These are phyloP conservation scores for Aspidoscelis tigris DNA, from an alignment of 2,113 vertebrate species.

Conservation along the genomic window DNA sequence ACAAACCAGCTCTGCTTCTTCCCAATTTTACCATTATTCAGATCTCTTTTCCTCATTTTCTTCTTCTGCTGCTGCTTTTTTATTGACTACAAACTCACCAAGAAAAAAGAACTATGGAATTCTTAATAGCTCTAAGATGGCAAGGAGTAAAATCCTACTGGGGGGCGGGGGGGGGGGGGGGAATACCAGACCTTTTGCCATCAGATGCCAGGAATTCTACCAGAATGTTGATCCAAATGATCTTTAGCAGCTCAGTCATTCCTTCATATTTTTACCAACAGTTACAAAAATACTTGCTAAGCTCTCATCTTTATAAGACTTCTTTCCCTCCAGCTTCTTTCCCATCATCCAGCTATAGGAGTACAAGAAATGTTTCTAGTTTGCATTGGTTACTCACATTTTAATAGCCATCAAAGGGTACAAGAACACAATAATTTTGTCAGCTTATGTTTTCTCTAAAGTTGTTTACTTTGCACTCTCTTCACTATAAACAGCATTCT, in stretches of 20 bases:
- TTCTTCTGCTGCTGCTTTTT: constrained; percentile 9
- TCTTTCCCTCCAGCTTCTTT: constrained; percentile 2
- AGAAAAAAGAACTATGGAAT: constrained; percentile 19
- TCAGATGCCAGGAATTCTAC: constrained; percentile 22
- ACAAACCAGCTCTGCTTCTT: neutral
- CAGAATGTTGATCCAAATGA: constrained; percentile 6
- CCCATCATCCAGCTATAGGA: neutral
- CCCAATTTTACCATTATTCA: constrained; percentile 23
- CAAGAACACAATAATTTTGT: constrained; percentile 24
- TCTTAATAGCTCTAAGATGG: neutral
- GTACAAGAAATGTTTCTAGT: neutral
- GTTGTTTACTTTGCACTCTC: constrained; percentile 22
- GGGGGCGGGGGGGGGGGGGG: neutral
- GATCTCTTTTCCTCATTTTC: neutral
- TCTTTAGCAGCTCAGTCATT: neutral
- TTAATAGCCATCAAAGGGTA: neutral
- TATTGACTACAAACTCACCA: constrained; percentile 17
- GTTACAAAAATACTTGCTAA: constrained; percentile 28
- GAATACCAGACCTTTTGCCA: neutral
- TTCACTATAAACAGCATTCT: constrained; percentile 7
- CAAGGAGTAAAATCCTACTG: neutral
- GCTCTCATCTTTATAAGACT: neutral
- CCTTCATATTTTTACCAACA: neutral
- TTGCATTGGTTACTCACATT: constrained; percentile 13
- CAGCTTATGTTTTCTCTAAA: neutral